Base-by-base conservation (phyloP, 2,113 vertebrate species). In the Nestor notabilis region DNA sequence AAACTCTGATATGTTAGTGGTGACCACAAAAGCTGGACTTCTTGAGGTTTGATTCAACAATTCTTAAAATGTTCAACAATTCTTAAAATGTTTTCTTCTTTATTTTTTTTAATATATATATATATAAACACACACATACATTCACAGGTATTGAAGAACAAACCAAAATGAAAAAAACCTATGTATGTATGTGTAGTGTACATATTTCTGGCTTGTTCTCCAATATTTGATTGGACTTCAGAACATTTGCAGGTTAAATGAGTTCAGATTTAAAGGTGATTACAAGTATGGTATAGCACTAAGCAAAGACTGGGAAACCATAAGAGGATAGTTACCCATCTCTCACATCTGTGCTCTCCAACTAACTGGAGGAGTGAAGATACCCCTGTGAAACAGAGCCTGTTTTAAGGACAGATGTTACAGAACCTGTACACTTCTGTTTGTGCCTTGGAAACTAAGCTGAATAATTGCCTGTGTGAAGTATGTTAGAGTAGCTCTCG, bases 1-100 rank as follows among this genome's bases (percentile, higher is more conserved):
- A 87, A 99, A 99, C 97, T 99, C 99, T 50, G 99, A 99, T 96
- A 99, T 99, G 97, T 98, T 99, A 95, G 99, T 99, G 92, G 99
- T 99, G 97, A 99, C 99, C 76, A 99, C 99, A 84, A 99, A 99
- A 97, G 98, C 99, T 46, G 98, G 99, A 93, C 99, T 99, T 89
- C 98, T 99, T 65, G 99, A 99, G 99, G 99, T 99, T 97, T 95
- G 98, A 89, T 52, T 64, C n/a, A 80, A 47, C 21, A 50, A 5
- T 55, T 85, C 17, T 65, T 70, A 66, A 58, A 87, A 35, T 55
- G 5, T 33, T 72, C n/a, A 80, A 47, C 21, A 50, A 5, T 55
- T 85, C 17, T 65, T 70, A 66, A 58, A 87, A 35, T 55, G 5
- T 33, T 72, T 31, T 5, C 3, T 11, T 23, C 1, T 3, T 71